phyloP scores from a whole-genome alignment of 2,797 vertebrate species.

The Gastrophryne carolinensis region DNA sequence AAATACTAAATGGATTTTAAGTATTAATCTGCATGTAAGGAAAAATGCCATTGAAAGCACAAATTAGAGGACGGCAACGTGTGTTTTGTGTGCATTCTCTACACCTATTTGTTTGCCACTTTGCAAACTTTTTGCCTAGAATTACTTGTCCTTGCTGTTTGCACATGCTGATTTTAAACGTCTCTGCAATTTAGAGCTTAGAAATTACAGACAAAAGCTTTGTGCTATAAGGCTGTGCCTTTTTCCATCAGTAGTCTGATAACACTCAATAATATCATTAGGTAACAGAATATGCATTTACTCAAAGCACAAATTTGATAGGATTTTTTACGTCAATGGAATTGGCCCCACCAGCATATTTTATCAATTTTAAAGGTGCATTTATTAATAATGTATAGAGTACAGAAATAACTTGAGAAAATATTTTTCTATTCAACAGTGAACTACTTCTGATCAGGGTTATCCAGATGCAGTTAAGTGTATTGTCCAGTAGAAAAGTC shows the following conservation, averaged over 20 bases:
- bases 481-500: not conserved
- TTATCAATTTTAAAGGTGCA: not conserved
- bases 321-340: not conserved
- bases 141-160: not conserved
- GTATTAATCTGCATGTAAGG: not conserved
- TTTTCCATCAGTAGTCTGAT: not conserved
- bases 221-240: not conserved
- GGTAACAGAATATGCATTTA: not conserved
- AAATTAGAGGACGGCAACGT: not conserved
- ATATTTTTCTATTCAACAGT: conserved; percentile 26
- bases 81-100: not conserved
- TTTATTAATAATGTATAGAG: conserved; percentile 13
- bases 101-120: not conserved
- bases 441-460: conserved; percentile 57
- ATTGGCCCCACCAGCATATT: conserved; percentile 21
- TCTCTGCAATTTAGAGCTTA: not conserved
- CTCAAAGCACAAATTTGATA: conserved; percentile 59
- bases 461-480: conserved; percentile 64
- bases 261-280: not conserved
- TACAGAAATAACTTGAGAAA: conserved; percentile 1
- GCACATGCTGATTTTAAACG: not conserved
- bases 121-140: not conserved
- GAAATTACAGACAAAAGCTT: not conserved
- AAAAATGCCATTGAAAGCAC: not conserved
- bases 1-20: too few species aligned